A percentile compares a stretch with the other conserved stretches of the same genome.
phyloP scores from a whole-genome alignment of 1,140 invertebrate species.

The Drosophila funebris region DNA sequence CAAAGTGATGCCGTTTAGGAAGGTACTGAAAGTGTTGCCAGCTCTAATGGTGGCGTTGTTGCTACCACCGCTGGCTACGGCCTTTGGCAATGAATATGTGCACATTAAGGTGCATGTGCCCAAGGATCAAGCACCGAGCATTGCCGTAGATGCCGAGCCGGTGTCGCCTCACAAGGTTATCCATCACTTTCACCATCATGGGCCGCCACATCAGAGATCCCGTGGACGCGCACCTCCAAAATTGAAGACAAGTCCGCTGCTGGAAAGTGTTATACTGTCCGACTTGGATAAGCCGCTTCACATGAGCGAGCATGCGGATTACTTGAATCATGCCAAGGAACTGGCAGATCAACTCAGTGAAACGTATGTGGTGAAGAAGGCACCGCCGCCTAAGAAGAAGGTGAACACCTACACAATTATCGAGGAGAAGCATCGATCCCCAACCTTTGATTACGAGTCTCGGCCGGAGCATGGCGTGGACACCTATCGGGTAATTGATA shows the following conservation, averaged over 20 bases:
- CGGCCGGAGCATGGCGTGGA: constrained; percentile 54
- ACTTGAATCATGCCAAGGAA: constrained; percentile 73
- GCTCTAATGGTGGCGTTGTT: background rate
- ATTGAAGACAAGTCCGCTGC: constrained; percentile 51
- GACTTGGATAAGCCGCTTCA: constrained; percentile 70
- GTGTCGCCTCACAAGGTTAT: constrained; percentile 57
- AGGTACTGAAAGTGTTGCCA: background rate
- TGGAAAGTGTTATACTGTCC: constrained; percentile 70
- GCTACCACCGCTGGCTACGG: constrained; percentile 1
- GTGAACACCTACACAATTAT: constrained; percentile 75
- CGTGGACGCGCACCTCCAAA: constrained; percentile 19
- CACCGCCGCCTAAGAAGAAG: constrained; percentile 57
- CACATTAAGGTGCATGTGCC: constrained; percentile 79
- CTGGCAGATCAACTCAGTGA: constrained; percentile 61
- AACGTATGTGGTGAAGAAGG: constrained; percentile 51
- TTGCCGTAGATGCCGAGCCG: constrained; percentile 31
- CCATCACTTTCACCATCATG: constrained; percentile 71
- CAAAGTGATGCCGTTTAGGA: background rate
- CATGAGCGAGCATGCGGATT: constrained; percentile 72
- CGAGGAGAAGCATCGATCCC: constrained; percentile 57
- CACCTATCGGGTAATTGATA: constrained; percentile 62
- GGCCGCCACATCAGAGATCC: constrained; percentile 53
- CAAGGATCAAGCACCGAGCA: constrained; percentile 48
- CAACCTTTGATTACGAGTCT: constrained; percentile 45
- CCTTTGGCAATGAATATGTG: constrained; percentile 73